Conservation (phyloP, 2,797 vertebrate species). For the Sebastes cheni region DNA sequence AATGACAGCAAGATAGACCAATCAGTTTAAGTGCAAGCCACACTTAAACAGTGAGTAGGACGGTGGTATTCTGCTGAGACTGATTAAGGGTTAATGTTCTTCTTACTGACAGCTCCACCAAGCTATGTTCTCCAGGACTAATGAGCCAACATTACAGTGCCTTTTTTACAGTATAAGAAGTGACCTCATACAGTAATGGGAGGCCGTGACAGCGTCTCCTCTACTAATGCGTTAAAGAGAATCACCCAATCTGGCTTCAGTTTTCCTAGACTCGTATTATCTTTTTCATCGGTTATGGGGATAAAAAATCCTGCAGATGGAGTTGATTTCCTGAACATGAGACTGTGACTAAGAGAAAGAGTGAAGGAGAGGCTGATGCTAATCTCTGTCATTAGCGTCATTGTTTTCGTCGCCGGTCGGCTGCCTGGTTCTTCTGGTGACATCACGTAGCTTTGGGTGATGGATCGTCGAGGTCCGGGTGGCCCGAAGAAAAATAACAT, state of each 20-base stretch:
- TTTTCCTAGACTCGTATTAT: conserved; percentile 8
- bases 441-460: conserved; percentile 45
- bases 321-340: conserved; percentile 67
- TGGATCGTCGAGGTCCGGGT: conserved; percentile 53
- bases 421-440: conserved; percentile 51
- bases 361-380: conserved; percentile 50
- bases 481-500: conserved; percentile 58
- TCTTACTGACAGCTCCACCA: background rate
- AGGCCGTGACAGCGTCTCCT: conserved; percentile 34
- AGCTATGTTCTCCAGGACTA: conserved; percentile 1
- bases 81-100: background rate
- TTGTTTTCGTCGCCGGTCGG: conserved; percentile 64
- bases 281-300: conserved; percentile 8
- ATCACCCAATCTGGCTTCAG: conserved; percentile 44
- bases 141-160: background rate
- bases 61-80: background rate
- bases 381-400: conserved; percentile 66
- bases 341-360: conserved; percentile 36
- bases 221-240: conserved; percentile 33
- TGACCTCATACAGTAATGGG: conserved; percentile 44
- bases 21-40: background rate
- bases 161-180: background rate
- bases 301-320: conserved; percentile 62
- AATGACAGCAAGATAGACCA: background rate
- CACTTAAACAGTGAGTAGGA: background rate